Evolutionary conservation across 2,888 invertebrate genomes (phyloP).

Genomic region (Quadroppia sp.): DNA sequence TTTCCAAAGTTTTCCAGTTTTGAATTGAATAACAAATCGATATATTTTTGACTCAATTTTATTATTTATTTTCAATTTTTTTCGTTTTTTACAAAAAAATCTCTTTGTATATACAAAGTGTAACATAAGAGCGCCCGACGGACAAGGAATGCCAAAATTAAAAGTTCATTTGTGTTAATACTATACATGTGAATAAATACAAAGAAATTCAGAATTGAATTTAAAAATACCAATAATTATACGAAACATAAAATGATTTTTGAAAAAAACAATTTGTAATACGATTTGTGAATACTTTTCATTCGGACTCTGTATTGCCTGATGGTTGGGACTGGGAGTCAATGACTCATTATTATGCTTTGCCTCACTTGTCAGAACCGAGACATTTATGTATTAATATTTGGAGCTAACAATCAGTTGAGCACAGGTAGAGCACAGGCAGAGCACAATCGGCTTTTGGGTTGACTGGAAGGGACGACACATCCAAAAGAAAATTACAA

Average conservation of each 20-base stretch:
- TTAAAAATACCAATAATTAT: no score
- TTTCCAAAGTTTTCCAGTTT: neutral
- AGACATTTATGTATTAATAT: slow-evolving; percentile 32
- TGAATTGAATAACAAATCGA: neutral
- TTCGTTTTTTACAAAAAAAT: neutral
- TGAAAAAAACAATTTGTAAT: no score
- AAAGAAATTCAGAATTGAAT: no score
- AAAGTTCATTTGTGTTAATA: no score
- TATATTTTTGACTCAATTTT: neutral
- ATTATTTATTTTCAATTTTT: neutral
- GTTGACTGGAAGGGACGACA: neutral
- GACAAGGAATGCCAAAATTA: no score
- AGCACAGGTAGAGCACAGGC: slow-evolving; percentile 9
- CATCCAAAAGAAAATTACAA: neutral
- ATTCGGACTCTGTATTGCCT: neutral
- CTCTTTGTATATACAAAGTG: no score
- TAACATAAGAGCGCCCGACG: no score
- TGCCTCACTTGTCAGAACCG: slow-evolving; percentile 25
- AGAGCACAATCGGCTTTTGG: neutral
- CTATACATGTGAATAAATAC: no score
- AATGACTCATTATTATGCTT: slow-evolving; percentile 1
- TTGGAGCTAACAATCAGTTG: no score
- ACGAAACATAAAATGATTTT: no score
- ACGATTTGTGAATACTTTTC: no score
- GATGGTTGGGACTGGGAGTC: neutral